phyloP scores from a whole-genome alignment of 2,797 vertebrate genomes.

The Lithobates pipiens region DNA sequence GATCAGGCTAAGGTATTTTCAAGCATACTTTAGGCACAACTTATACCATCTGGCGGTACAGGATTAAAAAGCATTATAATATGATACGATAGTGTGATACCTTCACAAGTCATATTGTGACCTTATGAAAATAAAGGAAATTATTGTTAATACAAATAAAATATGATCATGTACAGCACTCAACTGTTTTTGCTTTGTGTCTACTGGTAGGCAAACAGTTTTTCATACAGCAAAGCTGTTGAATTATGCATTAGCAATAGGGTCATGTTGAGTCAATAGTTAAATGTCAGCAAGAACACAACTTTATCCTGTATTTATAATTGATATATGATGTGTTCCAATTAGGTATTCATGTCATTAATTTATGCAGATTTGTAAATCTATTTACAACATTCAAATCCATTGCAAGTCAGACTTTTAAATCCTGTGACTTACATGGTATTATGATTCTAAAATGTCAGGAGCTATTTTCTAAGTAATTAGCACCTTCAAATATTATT shows the following conservation, averaged over 20 bases:
- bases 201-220: background rate
- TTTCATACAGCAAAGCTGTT: background rate
- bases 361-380: conserved; percentile 31
- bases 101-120: too few relatives aligned
- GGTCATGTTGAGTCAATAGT: conserved; percentile 13
- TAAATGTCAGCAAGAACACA: conserved; percentile 2
- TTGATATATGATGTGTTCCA: background rate
- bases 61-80: too few relatives aligned
- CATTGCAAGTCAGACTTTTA: conserved; percentile 16
- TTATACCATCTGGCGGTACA: too few relatives aligned
- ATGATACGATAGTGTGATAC: too few relatives aligned
- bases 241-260: background rate
- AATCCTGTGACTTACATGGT: conserved; percentile 27
- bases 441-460: conserved; percentile 26
- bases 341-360: conserved; percentile 31
- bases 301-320: background rate
- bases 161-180: too few relatives aligned
- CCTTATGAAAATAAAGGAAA: too few relatives aligned
- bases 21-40: too few relatives aligned
- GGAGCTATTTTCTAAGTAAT: background rate
- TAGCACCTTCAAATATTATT: background rate
- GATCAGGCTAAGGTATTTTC: too few relatives aligned
- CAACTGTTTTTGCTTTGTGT: too few relatives aligned
- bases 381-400: conserved; percentile 41
- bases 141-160: too few relatives aligned